Evolutionary conservation across 2,113 vertebrate species (phyloP).

Genomic region (Vireo altiloquus): DNA sequence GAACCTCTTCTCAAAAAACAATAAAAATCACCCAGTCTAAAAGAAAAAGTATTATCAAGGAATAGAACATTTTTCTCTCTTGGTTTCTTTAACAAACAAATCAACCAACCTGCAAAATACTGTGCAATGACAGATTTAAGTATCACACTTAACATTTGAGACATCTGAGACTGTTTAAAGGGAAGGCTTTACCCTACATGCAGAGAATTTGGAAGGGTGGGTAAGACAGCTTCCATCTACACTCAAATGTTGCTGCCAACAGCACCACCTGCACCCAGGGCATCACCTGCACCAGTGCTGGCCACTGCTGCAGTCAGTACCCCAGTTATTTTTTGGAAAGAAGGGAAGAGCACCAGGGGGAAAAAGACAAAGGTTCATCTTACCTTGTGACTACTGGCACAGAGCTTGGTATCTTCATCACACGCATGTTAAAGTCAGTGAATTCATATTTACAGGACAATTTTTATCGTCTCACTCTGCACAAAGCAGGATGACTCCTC

Average conservation of each 20-base stretch:
- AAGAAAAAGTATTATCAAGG: neutral
- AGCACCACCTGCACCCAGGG: neutral
- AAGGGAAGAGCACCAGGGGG: neutral
- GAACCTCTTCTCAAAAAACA: neutral
- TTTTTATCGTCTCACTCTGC: neutral
- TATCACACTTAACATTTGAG: neutral
- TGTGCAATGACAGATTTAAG: neutral
- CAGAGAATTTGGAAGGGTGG: neutral
- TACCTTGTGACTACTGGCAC: neutral
- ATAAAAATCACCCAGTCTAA: neutral
- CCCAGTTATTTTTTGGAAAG: neutral
- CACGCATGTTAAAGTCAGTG: neutral
- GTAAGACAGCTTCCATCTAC: neutral
- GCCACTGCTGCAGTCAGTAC: neutral
- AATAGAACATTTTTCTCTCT: neutral
- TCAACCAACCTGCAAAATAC: neutral
- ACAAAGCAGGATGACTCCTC: neutral
- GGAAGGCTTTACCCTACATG: neutral
- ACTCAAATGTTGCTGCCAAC: fast-evolving
- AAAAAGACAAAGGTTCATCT: neutral
- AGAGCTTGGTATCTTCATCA: neutral
- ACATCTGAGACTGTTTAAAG: neutral
- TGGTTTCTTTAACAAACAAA: neutral
- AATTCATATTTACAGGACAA: neutral
- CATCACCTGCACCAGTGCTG: neutral